Conservation (phyloP, 2,113 vertebrate genomes). For the Percina caprodes region DNA sequence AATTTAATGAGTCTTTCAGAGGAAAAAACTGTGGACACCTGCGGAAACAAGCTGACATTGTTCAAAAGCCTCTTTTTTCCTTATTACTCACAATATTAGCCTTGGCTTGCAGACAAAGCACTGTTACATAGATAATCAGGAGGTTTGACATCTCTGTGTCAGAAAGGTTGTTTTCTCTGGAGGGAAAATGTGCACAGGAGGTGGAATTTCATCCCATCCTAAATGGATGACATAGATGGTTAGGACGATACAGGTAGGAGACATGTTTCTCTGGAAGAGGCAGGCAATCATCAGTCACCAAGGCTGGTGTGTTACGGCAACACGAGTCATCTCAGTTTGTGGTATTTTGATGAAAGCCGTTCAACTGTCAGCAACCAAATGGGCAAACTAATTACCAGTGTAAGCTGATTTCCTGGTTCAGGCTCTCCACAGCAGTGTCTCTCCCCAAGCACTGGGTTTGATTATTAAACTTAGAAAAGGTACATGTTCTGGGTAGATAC, state of each 20-base stretch:
- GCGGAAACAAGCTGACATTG: slow-evolving; percentile 76
- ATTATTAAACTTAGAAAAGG: slow-evolving; percentile 78
- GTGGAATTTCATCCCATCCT: slow-evolving; percentile 72
- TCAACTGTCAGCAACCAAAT: slow-evolving; percentile 73
- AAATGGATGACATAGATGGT: slow-evolving; percentile 76
- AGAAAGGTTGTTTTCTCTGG: slow-evolving; percentile 65
- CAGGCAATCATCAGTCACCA: slow-evolving; percentile 44
- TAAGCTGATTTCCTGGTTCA: slow-evolving; percentile 79
- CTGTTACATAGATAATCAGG: slow-evolving; percentile 74
- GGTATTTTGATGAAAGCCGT: slow-evolving; percentile 75
- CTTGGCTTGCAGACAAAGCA: slow-evolving; percentile 69
- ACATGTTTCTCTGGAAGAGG: slow-evolving; percentile 54
- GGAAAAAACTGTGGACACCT: slow-evolving; percentile 60
- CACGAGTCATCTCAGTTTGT: slow-evolving; percentile 27
- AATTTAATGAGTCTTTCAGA: slow-evolving; percentile 77
- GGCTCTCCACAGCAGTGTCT: slow-evolving; percentile 51
- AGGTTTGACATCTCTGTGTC: slow-evolving; percentile 72
- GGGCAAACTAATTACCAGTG: slow-evolving; percentile 75
- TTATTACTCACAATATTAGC: slow-evolving; percentile 74
- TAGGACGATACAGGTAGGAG: slow-evolving; percentile 52
- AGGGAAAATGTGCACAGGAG: slow-evolving; percentile 61
- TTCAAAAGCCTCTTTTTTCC: slow-evolving; percentile 62
- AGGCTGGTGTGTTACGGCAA: slow-evolving; percentile 28
- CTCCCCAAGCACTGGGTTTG: slow-evolving; percentile 54
- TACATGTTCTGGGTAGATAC: slow-evolving; percentile 68